These are phyloP conservation scores for Zeus faber DNA, from an alignment of 2,113 vertebrate species.

Conservation along the genomic window DNA sequence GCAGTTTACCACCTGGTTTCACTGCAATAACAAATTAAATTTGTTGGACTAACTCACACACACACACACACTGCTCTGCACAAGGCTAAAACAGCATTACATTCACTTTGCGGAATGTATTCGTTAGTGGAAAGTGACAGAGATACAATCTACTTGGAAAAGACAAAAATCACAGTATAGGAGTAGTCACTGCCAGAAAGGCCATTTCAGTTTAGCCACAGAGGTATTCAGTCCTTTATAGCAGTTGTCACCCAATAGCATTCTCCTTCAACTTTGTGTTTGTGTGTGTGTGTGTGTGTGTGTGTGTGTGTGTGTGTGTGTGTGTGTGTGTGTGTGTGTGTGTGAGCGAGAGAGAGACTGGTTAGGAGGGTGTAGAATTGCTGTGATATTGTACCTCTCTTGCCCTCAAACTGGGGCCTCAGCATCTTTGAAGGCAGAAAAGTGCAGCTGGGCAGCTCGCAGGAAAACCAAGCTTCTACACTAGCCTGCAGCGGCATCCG, in stretches of 20 bases:
- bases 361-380: conserved; percentile 18
- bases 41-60: background rate
- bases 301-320: background rate
- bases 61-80: background rate
- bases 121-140: background rate
- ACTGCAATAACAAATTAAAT: background rate
- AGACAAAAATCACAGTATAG: background rate
- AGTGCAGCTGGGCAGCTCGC: conserved; percentile 47
- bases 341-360: background rate
- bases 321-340: background rate
- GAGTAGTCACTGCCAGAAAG: background rate
- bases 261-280: conserved; percentile 4
- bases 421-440: conserved; percentile 48
- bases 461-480: conserved; percentile 33
- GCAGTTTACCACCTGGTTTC: background rate
- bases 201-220: background rate
- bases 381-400: conserved; percentile 39
- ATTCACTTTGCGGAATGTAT: too few relatives aligned
- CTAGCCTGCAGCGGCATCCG: conserved; percentile 26
- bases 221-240: background rate
- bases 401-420: conserved; percentile 28
- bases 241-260: background rate
- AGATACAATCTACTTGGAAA: too few relatives aligned
- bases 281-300: background rate
- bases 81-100: background rate